phyloP scores from a whole-genome alignment of 2,888 invertebrate genomes.

The Aphidoletes aphidimyza region DNA sequence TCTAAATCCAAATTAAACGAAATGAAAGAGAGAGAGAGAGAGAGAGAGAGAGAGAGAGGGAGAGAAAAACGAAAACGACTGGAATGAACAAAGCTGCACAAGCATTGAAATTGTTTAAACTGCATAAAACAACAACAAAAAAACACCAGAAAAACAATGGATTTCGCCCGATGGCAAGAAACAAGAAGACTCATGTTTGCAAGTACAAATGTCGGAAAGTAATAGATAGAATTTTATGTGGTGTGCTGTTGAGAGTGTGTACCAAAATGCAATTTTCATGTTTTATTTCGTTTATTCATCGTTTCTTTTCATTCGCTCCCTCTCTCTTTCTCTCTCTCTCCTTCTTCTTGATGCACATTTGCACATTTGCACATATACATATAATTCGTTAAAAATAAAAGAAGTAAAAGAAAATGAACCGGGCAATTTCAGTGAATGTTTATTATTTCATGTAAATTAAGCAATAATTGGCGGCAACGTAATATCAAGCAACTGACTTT shows the following conservation, averaged over 20 bases:
- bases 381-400: neutral
- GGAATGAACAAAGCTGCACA: neutral
- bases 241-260: too few species aligned
- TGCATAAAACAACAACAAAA: neutral
- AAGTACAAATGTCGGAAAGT: conserved; percentile 1
- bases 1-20: neutral
- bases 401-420: neutral
- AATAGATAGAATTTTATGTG: conserved; percentile 37
- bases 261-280: conserved; percentile 28
- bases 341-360: neutral
- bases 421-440: conserved; percentile 46
- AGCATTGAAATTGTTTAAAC: neutral
- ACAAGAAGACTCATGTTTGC: neutral
- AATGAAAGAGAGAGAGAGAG: neutral
- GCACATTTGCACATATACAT: neutral
- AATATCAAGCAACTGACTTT: conserved; percentile 2
- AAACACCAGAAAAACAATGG: neutral
- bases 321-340: neutral
- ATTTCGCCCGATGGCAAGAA: neutral
- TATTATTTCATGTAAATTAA: conserved; percentile 51
- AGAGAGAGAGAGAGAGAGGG: neutral
- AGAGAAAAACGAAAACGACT: neutral
- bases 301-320: neutral
- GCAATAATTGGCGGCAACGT: conserved; percentile 28
- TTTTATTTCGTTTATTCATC: neutral